Evolutionary conservation across 2,113 vertebrate genomes (phyloP), one percentile per base, ranked within the genome.

Genomic region (Fulmarus glacialis): DNA sequence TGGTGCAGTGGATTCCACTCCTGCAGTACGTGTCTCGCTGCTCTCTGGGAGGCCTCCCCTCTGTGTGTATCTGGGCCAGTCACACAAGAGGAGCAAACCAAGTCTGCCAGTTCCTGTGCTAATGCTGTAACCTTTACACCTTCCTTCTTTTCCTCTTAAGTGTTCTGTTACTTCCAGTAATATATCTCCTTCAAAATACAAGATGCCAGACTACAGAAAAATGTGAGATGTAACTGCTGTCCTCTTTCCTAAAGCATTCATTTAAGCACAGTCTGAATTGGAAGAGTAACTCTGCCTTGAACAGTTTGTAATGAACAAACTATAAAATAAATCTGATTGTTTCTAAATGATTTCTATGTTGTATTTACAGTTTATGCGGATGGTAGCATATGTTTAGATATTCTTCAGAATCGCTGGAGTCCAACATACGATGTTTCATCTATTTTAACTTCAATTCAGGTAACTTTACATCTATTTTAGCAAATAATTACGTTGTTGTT

Each of bases 331-430:
- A 50, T 56, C 19, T 64, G 68, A 18, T 36, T 2, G 30, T 71
- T 73, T 82, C 70, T 93, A 42, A 97, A 26, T 64, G 40, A 6
- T 75, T 13, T 29, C 63, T 94, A 2, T 97, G 71, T 94, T 98
- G 56, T 97, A 15, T 96, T 98, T 96, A 14, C 98, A 99, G 99
- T 99, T 97, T 99, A 99, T 89, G 99, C 99, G 72, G 99, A 99
- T 98, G 99, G 99, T 86, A 99, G 99, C 98, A 99, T 99, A 99
- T 99, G 99, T 99, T 99, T 99, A 99, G 99, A 99, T 98, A 99
- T 99, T 92, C 99, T 99, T 97, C 99, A 99, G 98, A 99, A 99
- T 95, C 99, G 99, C 94, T 99, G 99, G 99, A 99, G 99, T 98
- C 99, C 99, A 82, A 99, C 99, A 9, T 99, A 99, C 0, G 99